Conservation (phyloP, 1,140 invertebrate species). For the Drosophila biarmipes region DNA sequence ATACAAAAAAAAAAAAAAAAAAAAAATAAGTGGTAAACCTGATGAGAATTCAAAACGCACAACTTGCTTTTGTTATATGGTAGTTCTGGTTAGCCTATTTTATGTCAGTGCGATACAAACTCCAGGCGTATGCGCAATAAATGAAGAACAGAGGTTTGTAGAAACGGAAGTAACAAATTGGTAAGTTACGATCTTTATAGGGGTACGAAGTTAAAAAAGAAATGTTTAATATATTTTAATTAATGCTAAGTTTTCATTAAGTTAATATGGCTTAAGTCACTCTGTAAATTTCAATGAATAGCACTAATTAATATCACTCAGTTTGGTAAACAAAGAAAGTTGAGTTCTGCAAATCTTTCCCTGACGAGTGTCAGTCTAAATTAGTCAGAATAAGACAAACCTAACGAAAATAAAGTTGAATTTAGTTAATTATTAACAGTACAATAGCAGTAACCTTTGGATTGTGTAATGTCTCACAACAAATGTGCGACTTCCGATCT, state of each 20-base stretch:
- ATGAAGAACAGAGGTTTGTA: not conserved
- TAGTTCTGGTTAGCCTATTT: conserved; percentile 1
- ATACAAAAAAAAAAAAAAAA: conserved; percentile 43
- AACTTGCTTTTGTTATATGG: conserved; percentile 45
- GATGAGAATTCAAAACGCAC: conserved; percentile 47
- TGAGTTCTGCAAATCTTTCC: not conserved
- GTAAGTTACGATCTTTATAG: not conserved
- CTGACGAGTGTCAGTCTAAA: conserved; percentile 18
- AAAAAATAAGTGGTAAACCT: conserved; percentile 41
- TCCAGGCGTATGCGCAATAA: conserved; percentile 57
- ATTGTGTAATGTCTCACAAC: conserved; percentile 39
- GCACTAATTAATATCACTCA: not conserved
- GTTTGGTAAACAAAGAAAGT: conserved; percentile 14
- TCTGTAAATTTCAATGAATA: not conserved
- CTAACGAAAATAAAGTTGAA: conserved; percentile 7
- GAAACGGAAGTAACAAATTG: not conserved
- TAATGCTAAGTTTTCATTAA: not conserved
- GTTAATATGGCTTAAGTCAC: not conserved
- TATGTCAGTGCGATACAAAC: conserved; percentile 16
- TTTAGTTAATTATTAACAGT: conserved; percentile 27
- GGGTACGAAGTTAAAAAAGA: not conserved
- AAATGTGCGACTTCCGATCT: conserved; percentile 2
- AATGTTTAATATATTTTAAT: not conserved
- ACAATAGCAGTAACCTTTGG: conserved; percentile 52
- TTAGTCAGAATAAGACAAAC: conserved; percentile 14